phyloP scores from a whole-genome alignment of 2,888 invertebrate genomes.

The Acheta domesticus region DNA sequence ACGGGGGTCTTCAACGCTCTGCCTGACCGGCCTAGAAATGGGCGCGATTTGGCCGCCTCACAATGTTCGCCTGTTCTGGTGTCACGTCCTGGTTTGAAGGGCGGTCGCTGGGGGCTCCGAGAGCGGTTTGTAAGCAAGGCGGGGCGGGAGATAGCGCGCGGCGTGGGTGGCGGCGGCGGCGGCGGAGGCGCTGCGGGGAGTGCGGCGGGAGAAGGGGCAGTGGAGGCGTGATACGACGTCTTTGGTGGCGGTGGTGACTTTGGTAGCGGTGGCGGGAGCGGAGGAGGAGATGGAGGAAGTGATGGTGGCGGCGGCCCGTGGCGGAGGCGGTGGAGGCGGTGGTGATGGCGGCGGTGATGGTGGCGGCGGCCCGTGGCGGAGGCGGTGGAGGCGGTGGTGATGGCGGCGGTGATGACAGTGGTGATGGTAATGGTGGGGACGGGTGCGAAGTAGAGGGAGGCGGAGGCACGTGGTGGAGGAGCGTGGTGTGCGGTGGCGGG shows the following conservation, averaged over 20 bases:
- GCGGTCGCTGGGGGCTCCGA: slow-evolving; percentile 35
- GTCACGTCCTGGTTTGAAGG: slow-evolving; percentile 38
- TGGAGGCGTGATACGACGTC: neutral
- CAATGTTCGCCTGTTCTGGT: slow-evolving; percentile 32
- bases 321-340: too few relatives aligned
- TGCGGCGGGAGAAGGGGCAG: neutral
- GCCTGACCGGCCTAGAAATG: slow-evolving; percentile 38
- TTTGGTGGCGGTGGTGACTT: neutral
- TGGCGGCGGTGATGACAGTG: too few relatives aligned
- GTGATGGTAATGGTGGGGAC: too few relatives aligned
- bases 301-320: too few relatives aligned
- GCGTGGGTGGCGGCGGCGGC: neutral
- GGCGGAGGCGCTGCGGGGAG: neutral
- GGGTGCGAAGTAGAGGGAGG: too few relatives aligned
- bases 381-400: too few relatives aligned
- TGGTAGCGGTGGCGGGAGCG: too few relatives aligned
- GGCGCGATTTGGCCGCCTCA: slow-evolving; percentile 35
- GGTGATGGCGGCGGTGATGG: too few relatives aligned
- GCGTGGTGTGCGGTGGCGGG: too few relatives aligned
- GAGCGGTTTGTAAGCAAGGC: slow-evolving; percentile 34
- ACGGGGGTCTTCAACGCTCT: slow-evolving; percentile 32
- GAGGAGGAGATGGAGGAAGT: too few relatives aligned
- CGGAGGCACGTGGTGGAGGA: too few relatives aligned
- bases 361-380: too few relatives aligned
- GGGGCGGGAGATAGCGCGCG: slow-evolving; percentile 18